Evolutionary conservation across 2,888 invertebrate species (phyloP), one percentile per base, ranked within the genome.

Genomic region (Fabriciana adippe): DNA sequence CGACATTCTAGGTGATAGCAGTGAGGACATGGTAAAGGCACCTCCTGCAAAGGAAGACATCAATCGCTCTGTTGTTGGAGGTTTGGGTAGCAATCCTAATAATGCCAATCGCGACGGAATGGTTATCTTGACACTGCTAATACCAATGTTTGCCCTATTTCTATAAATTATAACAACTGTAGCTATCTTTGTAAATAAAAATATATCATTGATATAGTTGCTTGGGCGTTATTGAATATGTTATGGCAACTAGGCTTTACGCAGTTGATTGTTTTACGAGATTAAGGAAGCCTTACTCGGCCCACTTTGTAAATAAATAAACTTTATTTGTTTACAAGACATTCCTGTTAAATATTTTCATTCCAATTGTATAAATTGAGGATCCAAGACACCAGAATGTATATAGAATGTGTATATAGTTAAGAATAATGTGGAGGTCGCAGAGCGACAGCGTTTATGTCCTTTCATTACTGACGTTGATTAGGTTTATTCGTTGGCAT

Each of bases 321-420:
- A 41, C 35, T 41, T 41, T 69, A 73, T 76, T 82, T 83, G 82
- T 84, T 86, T 81, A 87, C 83, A 81, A 81, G 73, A 92, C 91
- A 92, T 91, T 92, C 92, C 91, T 84, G 85, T 86, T 90, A 85
- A 86, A 88, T 87, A 86, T 82, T 86, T 88, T 83, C 84, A 89
- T 90, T 90, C 87, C 89, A 86, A 81, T 67, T 85, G 75, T 88
- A 83, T 86, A 87, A 85, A 87, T 84, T 82, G 81, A 84, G 77
- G 79, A 85, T 83, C 84, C 87, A 87, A 86, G 87, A 85, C 86
- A 81, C 86, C 85, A 84, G 82, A 82, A 81, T 92, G 92, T 92
- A 91, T 85, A 92, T 92, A 92, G 78, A 81, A 82, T 83, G 82
- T 92, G 92, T 92, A 92, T 82, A 92, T 92, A 92, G 86, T 87